These are phyloP conservation scores for Thripadectes ignobilis DNA, from an alignment of 2,797 vertebrate genomes.

Conservation along the genomic window DNA sequence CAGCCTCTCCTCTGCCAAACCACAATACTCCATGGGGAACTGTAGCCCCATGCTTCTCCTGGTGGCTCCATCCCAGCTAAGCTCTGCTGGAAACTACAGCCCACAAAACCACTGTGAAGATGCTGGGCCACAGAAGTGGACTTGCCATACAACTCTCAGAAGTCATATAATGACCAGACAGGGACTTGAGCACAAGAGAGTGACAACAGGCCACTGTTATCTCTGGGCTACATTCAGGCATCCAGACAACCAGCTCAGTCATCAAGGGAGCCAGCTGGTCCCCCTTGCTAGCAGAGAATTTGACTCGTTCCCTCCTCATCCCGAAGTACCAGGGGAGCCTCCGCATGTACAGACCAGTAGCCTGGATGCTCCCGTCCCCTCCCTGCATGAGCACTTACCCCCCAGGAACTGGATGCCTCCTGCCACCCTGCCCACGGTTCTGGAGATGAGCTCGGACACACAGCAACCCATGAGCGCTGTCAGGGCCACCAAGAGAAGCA, in stretches of 20 bases:
- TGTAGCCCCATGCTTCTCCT: neutral
- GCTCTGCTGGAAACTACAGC: neutral
- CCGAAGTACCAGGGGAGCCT: neutral
- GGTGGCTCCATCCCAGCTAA: neutral
- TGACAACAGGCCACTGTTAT: neutral
- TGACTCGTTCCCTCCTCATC: neutral
- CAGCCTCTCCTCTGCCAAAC: neutral
- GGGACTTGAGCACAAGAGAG: neutral
- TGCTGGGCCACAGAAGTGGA: neutral
- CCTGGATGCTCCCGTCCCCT: neutral
- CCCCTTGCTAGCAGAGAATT: neutral
- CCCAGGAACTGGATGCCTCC: slow-evolving; percentile 96
- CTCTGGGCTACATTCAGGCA: neutral
- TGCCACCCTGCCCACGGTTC: slow-evolving; percentile 92
- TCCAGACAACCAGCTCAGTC: neutral
- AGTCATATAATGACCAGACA: neutral
- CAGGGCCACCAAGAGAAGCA: slow-evolving; percentile 94
- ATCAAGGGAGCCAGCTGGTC: accelerated
- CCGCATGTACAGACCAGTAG: accelerated
- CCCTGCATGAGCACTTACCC: slow-evolving; percentile 79
- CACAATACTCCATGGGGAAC: neutral
- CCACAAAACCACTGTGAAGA: neutral
- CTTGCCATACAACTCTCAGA: neutral
- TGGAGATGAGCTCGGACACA: slow-evolving; percentile 95
- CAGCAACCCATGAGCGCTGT: slow-evolving; percentile 97